phyloP scores from a whole-genome alignment of 2,113 vertebrate species.

The Colaptes auratus region DNA sequence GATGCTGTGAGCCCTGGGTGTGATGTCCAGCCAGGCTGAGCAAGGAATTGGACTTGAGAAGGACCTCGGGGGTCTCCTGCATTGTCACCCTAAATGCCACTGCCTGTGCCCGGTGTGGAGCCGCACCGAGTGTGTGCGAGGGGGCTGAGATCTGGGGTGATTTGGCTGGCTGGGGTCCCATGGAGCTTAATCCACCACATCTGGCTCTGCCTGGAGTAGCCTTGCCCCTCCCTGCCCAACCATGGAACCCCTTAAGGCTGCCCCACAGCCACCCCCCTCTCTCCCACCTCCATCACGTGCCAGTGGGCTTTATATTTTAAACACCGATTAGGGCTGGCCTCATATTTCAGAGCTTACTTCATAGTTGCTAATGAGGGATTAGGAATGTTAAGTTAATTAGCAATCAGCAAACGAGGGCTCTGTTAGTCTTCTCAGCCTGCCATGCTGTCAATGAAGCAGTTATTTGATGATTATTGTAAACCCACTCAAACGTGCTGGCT shows the following conservation, averaged over 20 bases:
- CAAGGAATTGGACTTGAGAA: background rate
- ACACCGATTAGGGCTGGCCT: conserved; percentile 59
- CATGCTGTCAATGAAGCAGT: background rate
- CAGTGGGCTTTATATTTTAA: conserved; percentile 43
- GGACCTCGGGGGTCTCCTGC: background rate
- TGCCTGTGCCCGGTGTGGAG: rapidly evolving
- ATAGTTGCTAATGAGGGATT: conserved; percentile 67
- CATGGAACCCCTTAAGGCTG: background rate
- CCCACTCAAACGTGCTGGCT: background rate
- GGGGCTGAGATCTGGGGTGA: background rate
- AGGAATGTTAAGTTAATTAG: conserved; percentile 71
- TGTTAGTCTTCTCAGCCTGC: conserved; percentile 38
- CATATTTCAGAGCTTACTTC: conserved; percentile 65
- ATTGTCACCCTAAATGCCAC: background rate
- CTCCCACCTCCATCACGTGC: background rate
- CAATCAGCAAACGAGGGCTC: conserved; percentile 52
- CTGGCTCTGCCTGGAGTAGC: background rate
- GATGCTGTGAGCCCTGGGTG: background rate
- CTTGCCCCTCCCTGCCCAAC: background rate
- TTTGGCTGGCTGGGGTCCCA: rapidly evolving
- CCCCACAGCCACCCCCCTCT: background rate
- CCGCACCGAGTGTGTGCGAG: rapidly evolving
- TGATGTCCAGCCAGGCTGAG: no score
- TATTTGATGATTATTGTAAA: conserved; percentile 29
- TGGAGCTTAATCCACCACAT: background rate